Conservation (phyloP, 64 coral and sea anemone genomes). For the Catalaphyllia jardinei region DNA sequence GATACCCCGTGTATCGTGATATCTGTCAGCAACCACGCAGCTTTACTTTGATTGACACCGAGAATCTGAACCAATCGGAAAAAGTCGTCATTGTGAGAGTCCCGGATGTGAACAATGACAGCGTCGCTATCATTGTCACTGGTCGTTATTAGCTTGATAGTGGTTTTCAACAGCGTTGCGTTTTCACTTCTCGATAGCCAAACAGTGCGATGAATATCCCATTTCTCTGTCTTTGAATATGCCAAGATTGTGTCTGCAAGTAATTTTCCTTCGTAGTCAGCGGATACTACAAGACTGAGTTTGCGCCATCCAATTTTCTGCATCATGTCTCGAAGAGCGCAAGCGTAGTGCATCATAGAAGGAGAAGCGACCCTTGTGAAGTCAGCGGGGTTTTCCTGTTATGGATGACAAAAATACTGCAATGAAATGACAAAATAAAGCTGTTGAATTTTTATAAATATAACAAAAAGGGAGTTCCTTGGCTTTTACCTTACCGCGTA, state of each 20-base stretch:
- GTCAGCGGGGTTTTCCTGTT: slow-evolving; percentile 5
- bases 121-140: background rate
- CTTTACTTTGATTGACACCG: background rate
- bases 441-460: no score
- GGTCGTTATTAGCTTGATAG: background rate
- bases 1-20: background rate
- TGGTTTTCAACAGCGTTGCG: background rate
- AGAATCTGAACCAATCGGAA: background rate
- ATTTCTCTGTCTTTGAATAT: slow-evolving; percentile 13
- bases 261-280: slow-evolving; percentile 28
- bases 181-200: slow-evolving; percentile 5
- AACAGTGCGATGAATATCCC: background rate
- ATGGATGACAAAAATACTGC: background rate
- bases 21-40: background rate
- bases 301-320: slow-evolving; percentile 61
- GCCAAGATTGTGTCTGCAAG: background rate
- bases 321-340: slow-evolving; percentile 26
- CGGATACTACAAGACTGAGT: slow-evolving; percentile 19
- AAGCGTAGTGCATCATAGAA: slow-evolving; percentile 1
- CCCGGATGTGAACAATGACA: background rate
- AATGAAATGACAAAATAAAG: no score
- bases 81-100: background rate
- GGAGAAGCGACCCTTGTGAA: slow-evolving; percentile 28
- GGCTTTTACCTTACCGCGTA: no score
- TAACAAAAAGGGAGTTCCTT: no score